Evolutionary conservation across 2,113 vertebrate genomes (phyloP).

Genomic region (Lichenostomus cassidix): DNA sequence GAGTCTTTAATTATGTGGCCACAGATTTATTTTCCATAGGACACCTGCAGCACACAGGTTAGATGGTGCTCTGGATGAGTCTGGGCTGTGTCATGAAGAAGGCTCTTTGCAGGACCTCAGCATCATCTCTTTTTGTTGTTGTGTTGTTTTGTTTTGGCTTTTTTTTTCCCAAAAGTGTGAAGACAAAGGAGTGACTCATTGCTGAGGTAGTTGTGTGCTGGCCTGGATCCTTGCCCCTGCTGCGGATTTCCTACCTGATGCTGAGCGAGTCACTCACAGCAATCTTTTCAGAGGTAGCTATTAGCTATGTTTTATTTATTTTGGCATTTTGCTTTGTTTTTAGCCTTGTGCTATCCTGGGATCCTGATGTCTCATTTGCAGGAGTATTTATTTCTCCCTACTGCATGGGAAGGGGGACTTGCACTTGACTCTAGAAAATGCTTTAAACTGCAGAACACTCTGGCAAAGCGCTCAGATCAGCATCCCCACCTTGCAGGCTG

Average conservation of each 20-base stretch:
- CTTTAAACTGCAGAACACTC: neutral
- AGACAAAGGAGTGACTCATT: slow-evolving; percentile 27
- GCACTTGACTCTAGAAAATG: neutral
- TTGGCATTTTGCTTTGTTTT: slow-evolving; percentile 42
- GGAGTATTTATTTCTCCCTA: slow-evolving; percentile 27
- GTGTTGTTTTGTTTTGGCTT: neutral
- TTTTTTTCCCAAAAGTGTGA: neutral
- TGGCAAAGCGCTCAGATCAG: neutral
- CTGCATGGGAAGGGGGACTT: neutral
- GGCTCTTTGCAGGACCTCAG: neutral
- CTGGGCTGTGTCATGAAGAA: neutral
- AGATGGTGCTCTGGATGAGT: neutral
- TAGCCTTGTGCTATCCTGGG: neutral
- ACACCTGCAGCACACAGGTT: slow-evolving; percentile 4
- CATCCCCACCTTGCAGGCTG: neutral
- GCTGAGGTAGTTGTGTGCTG: neutral
- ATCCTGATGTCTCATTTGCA: slow-evolving; percentile 19
- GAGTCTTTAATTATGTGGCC: slow-evolving; percentile 41
- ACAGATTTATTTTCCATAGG: slow-evolving; percentile 31
- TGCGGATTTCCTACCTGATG: slow-evolving; percentile 20
- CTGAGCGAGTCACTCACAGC: slow-evolving; percentile 8
- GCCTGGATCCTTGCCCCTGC: slow-evolving; percentile 7
- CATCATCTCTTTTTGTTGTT: neutral
- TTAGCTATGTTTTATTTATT: slow-evolving; percentile 54
- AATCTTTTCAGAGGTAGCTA: slow-evolving; percentile 59